Evolutionary conservation across 2,797 vertebrate species (phyloP), one percentile per base, ranked within the genome.

Genomic region (Enteromius anoplus): DNA sequence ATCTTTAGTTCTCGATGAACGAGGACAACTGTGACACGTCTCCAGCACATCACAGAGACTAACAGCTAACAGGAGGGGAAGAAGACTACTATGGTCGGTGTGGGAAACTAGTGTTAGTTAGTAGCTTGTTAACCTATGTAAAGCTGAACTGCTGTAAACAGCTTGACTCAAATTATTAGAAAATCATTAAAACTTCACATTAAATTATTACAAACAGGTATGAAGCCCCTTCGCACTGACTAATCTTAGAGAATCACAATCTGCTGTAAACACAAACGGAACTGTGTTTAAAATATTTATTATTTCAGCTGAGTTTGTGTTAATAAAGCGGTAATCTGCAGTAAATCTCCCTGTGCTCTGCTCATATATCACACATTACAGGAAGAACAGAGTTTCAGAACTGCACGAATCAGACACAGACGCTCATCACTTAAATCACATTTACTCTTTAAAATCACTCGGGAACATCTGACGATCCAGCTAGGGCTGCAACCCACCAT

Each of bases 341-440:
- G 49, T 17, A 49, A 23, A 23, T 58, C 21, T 58, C 53, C 49
- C 49, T 5, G 49, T 5, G 49, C 49, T 51, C 15, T 5, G 71
- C 80, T 81, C 55, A 26, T 0, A 12, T 12, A 26, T 14, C 58
- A 73, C 70, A 75, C 65, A 72, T 86, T 86, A 86, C 85, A 72
- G 85, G 81, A 78, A 86, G 73, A 23, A 17, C 78, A 47, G 60
- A 49, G 72, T 60, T 84, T 86, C 69, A 40, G 82, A 58, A n/a
- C 9, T n/a, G 15, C 80, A 32, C 17, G 85, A 71, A 86, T 84
- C 85, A 86, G 81, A 84, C 82, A 86, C 4, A 51, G n/a, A 58
- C 55, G n/a, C 55, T 58, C 55, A 23, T 12, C 55, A 58, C 58
- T 49, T 73, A 81, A 65, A 84, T 77, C 85, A 77, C 72, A 84